Evolutionary conservation across 2,888 invertebrate genomes (phyloP), one percentile per base, ranked within the genome.

Genomic region (Pseudanteris insignis): DNA sequence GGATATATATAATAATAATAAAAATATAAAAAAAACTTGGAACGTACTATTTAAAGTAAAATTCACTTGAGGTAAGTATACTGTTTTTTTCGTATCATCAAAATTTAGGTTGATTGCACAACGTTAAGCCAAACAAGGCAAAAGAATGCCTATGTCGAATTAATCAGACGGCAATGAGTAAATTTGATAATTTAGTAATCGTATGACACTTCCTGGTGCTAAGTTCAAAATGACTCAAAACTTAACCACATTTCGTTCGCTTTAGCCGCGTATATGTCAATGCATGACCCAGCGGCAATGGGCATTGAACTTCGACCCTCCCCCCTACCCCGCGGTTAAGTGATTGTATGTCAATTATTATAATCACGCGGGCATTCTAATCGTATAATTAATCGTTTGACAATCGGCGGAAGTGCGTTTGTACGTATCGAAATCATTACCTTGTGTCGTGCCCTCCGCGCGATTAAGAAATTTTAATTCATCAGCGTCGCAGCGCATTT

Each of bases 311-410:
- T 71, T 67, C 60, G 70, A 50, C 63, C n/a, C n/a, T n/a, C n/a
- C n/a, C n/a, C n/a, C n/a, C n/a, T n/a, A n/a, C n/a, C n/a, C 66
- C 24, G 36, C 53, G 61, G 61, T 71, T 70, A 70, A 69, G 64
- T 72, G 72, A 77, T 77, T 74, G 74, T 73, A 77, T 76, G 76
- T 66, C 70, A 76, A 77, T 76, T 75, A 73, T 71, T 68, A 68
- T 72, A 68, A 72, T 73, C 72, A 67, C 58, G 47, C 55, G 43
- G 43, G 47, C 53, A 72, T 69, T 76, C 70, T 68, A 75, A 75
- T 71, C 72, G 69, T 70, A 70, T 72, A 70, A 67, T 67, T 71
- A 73, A 75, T 73, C 70, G 67, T 41, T 62, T 66, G 66, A 77
- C 75, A 78, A 78, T 78, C 69, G 71, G 67, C 73, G 76, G 77